Conservation (phyloP, 2,888 invertebrate species). For the Molorchus minor region DNA sequence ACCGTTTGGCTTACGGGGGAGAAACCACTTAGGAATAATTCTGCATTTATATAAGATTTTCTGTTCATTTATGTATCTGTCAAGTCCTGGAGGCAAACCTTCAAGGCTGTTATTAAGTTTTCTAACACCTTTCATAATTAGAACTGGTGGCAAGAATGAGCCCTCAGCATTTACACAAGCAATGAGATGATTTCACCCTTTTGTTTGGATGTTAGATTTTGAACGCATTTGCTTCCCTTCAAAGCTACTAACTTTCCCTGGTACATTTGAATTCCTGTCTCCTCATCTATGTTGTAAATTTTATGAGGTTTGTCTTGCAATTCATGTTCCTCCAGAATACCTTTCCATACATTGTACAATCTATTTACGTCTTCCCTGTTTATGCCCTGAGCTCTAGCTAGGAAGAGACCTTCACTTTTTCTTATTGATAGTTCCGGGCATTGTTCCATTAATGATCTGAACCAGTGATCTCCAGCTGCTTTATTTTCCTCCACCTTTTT, state of each 20-base stretch:
- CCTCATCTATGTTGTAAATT: slow-evolving; percentile 19
- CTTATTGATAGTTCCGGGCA: slow-evolving; percentile 17
- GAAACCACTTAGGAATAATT: slow-evolving; percentile 13
- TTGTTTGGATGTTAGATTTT: slow-evolving; percentile 21
- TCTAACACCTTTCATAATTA: slow-evolving; percentile 34
- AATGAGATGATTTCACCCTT: slow-evolving; percentile 25
- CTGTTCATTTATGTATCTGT: slow-evolving; percentile 33
- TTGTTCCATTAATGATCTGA: slow-evolving; percentile 11
- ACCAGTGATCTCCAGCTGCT: slow-evolving; percentile 12
- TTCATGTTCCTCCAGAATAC: no score
- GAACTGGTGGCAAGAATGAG: slow-evolving; percentile 23
- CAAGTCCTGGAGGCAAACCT: slow-evolving; percentile 36
- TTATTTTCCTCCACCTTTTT: no score
- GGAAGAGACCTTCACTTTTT: slow-evolving; percentile 21
- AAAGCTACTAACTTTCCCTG: slow-evolving; percentile 15
- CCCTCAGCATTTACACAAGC: slow-evolving; percentile 22
- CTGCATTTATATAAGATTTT: slow-evolving; percentile 14
- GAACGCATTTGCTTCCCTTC: slow-evolving; percentile 3
- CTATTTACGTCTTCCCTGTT: slow-evolving; percentile 10
- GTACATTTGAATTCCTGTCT: slow-evolving; percentile 27
- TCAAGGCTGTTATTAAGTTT: slow-evolving; percentile 26
- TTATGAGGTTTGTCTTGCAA: background rate
- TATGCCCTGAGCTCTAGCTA: slow-evolving; percentile 22
- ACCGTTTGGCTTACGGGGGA: slow-evolving; percentile 46
- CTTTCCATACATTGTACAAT: no score